phyloP scores from a whole-genome alignment of 1,140 invertebrate genomes.

The Helicoverpa zea region DNA sequence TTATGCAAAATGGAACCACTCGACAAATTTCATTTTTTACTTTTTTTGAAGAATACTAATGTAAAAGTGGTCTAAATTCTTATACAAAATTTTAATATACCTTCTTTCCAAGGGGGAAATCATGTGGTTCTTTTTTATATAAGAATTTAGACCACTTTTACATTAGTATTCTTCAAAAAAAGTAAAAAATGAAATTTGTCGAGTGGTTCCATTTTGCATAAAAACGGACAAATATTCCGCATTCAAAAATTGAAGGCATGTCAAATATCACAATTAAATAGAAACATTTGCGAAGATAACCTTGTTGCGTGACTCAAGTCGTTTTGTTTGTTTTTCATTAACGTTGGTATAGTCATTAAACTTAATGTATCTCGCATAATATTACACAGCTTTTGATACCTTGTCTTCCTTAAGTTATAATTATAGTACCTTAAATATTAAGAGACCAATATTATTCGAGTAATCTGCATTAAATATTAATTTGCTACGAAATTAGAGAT shows the following conservation, averaged over 20 bases:
- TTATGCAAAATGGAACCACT: too few species aligned
- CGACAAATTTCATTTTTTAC: too few species aligned
- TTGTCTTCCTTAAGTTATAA: conserved; percentile 10
- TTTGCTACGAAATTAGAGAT: not conserved
- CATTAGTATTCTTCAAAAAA: too few species aligned
- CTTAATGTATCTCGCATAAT: conserved; percentile 37
- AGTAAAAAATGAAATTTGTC: too few species aligned
- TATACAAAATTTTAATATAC: too few species aligned
- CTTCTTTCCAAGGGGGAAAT: too few species aligned
- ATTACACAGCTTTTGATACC: conserved; percentile 26
- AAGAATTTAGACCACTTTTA: too few species aligned
- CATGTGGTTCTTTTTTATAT: too few species aligned
- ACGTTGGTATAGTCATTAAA: conserved; percentile 37
- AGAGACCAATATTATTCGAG: not conserved
- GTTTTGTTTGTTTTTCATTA: conserved; percentile 50
- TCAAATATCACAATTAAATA: conserved; percentile 58
- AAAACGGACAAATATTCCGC: too few species aligned
- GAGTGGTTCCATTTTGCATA: too few species aligned
- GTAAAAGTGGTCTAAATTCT: too few species aligned
- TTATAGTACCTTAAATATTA: conserved; percentile 11
- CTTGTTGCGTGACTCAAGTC: conserved; percentile 39
- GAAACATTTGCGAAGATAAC: conserved; percentile 51
- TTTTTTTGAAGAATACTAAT: too few species aligned
- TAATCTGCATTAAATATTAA: not conserved
- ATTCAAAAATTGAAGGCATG: conserved; percentile 44